Conservation (phyloP, 2,113 vertebrate genomes). For the Bostrychus sinensis region DNA sequence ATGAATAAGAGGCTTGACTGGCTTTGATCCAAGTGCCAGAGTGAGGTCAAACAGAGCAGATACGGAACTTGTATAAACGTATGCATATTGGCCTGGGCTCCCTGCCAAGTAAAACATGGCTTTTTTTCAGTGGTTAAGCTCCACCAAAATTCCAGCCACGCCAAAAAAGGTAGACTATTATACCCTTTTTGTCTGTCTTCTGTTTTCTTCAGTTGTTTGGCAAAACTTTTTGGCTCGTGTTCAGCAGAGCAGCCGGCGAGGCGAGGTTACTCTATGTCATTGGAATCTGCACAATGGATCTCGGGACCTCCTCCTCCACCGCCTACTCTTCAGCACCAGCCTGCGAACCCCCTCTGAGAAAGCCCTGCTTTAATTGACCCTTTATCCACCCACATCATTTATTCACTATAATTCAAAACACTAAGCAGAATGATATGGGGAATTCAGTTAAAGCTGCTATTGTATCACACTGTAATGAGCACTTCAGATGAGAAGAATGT, state of each 20-base stretch:
- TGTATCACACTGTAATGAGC: not conserved
- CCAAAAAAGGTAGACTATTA: slow-evolving; percentile 48
- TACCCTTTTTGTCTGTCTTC: slow-evolving; percentile 30
- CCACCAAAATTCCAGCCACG: not conserved
- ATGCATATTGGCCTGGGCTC: slow-evolving; percentile 37
- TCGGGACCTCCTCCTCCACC: slow-evolving; percentile 21
- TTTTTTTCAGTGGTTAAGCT: slow-evolving; percentile 2
- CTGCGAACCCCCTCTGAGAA: slow-evolving; percentile 42
- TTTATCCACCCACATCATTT: slow-evolving; percentile 29
- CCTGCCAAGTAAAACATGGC: slow-evolving; percentile 50
- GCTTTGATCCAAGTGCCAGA: slow-evolving; percentile 29
- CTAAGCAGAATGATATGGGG: not conserved
- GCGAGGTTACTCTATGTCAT: slow-evolving; percentile 71
- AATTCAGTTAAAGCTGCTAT: not conserved
- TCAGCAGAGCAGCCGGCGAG: slow-evolving; percentile 48
- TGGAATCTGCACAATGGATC: slow-evolving; percentile 70
- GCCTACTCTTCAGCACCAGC: slow-evolving; percentile 37
- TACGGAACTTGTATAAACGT: slow-evolving; percentile 36
- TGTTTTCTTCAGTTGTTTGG: slow-evolving; percentile 53
- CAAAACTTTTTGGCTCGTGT: slow-evolving; percentile 48
- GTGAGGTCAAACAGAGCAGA: slow-evolving; percentile 52
- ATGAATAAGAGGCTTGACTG: slow-evolving; percentile 51
- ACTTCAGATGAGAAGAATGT: not conserved
- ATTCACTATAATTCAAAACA: slow-evolving; percentile 12
- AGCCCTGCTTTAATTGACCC: slow-evolving; percentile 33